Evolutionary conservation across 2,888 invertebrate genomes (phyloP).

Genomic region (Rhagonycha fulva): DNA sequence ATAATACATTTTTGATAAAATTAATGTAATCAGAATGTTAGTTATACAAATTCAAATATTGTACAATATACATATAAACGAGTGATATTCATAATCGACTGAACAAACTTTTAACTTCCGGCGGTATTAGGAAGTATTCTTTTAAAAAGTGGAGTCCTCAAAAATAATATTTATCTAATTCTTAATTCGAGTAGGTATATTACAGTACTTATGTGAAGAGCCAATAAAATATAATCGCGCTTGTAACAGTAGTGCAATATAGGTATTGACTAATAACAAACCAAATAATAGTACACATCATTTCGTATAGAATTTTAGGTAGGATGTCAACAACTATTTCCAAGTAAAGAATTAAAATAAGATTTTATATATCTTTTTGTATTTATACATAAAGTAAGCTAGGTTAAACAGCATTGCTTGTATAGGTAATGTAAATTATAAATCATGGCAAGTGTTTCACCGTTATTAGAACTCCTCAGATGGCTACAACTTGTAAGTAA

Average conservation of each 20-base stretch:
- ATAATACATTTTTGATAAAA: background rate
- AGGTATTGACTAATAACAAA: background rate
- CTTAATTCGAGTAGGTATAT: constrained; percentile 28
- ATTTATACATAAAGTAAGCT: too few relatives aligned
- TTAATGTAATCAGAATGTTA: background rate
- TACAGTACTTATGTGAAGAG: constrained; percentile 27
- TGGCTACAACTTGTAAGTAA: too few relatives aligned
- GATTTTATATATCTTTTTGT: too few relatives aligned
- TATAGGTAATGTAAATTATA: too few relatives aligned
- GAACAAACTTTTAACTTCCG: background rate
- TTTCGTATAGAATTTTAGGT: background rate
- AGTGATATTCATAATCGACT: background rate
- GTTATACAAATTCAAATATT: background rate
- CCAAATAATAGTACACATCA: background rate
- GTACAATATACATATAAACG: background rate
- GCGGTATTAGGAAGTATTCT: constrained; percentile 5
- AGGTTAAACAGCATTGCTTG: too few relatives aligned
- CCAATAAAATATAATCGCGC: constrained; percentile 25
- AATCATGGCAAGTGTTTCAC: too few relatives aligned
- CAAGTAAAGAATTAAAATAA: background rate
- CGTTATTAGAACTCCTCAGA: too few relatives aligned
- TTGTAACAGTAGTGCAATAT: constrained; percentile 15
- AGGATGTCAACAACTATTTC: background rate
- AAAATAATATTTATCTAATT: constrained; percentile 23
- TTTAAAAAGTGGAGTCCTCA: constrained; percentile 21